phyloP scores from a whole-genome alignment of 2,888 invertebrate genomes.

The Diarsia mendica region DNA sequence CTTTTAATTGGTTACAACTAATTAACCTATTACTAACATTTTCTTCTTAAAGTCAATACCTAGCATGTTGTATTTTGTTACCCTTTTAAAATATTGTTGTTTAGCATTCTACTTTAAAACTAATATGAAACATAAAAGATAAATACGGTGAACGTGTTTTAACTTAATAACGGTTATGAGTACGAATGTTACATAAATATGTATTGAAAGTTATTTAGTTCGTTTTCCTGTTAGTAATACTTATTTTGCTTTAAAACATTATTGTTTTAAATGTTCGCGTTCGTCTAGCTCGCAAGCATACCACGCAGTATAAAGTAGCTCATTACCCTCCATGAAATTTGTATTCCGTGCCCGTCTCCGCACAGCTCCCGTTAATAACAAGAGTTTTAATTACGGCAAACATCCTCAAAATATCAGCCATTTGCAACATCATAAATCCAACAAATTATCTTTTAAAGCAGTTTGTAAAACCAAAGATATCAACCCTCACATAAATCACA shows the following conservation, averaged over 20 bases:
- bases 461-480: conserved; percentile 52
- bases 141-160: neutral
- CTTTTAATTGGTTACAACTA: neutral
- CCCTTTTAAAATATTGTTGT: neutral
- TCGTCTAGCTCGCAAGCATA: conserved; percentile 16
- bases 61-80: neutral
- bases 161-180: neutral
- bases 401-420: conserved; percentile 55
- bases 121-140: neutral
- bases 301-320: conserved; percentile 44
- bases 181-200: neutral
- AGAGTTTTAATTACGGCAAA: conserved; percentile 59
- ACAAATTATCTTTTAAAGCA: conserved; percentile 55
- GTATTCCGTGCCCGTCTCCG: conserved; percentile 41
- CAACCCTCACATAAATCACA: conserved; percentile 53
- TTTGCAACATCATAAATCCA: conserved; percentile 53
- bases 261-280: neutral
- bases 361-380: conserved; percentile 48
- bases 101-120: neutral
- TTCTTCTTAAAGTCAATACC: neutral
- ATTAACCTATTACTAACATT: neutral
- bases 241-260: neutral
- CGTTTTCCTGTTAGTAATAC: neutral
- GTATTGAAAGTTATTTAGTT: neutral
- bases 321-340: conserved; percentile 56